Evolutionary conservation across 2,797 vertebrate genomes (phyloP).

Genomic region (Syndactyla subalaris): DNA sequence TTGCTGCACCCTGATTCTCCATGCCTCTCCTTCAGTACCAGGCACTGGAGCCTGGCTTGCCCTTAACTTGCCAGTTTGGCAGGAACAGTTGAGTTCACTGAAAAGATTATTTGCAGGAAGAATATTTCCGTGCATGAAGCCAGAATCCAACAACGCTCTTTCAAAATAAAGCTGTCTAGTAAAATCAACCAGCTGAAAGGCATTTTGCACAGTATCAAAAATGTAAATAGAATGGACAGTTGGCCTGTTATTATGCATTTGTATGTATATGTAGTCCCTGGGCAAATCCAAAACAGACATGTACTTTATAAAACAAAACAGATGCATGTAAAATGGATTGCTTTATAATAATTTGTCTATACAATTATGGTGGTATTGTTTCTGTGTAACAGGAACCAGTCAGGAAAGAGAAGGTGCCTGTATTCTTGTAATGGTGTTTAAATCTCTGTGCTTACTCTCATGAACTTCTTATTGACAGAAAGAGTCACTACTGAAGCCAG

Average conservation of each 20-base stretch:
- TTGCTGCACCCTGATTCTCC: not conserved
- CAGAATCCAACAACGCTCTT: slow-evolving; percentile 39
- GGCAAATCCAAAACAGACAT: slow-evolving; percentile 18
- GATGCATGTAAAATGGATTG: not conserved
- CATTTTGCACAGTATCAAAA: slow-evolving; percentile 41
- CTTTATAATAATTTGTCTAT: not conserved
- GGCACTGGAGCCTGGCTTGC: not conserved
- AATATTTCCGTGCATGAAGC: slow-evolving; percentile 8
- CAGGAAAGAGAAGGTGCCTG: not conserved
- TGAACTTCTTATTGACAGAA: not conserved
- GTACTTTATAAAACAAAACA: slow-evolving; percentile 39
- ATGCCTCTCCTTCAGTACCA: not conserved
- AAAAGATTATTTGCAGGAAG: slow-evolving; percentile 26
- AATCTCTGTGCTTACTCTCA: not conserved
- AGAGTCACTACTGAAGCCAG: not conserved
- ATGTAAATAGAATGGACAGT: slow-evolving; percentile 53
- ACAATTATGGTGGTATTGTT: not conserved
- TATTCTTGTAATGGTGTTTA: not conserved
- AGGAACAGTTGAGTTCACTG: not conserved
- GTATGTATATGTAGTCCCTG: not conserved
- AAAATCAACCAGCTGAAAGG: slow-evolving; percentile 60
- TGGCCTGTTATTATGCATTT: not conserved
- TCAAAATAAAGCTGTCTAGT: slow-evolving; percentile 38
- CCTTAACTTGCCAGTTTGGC: not conserved
- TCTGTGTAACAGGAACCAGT: not conserved